Percentiles rank a stretch among this genome's conserved stretches.
Conservation (phyloP, 2,113 vertebrate species). For the Phrynosoma blainvillii region DNA sequence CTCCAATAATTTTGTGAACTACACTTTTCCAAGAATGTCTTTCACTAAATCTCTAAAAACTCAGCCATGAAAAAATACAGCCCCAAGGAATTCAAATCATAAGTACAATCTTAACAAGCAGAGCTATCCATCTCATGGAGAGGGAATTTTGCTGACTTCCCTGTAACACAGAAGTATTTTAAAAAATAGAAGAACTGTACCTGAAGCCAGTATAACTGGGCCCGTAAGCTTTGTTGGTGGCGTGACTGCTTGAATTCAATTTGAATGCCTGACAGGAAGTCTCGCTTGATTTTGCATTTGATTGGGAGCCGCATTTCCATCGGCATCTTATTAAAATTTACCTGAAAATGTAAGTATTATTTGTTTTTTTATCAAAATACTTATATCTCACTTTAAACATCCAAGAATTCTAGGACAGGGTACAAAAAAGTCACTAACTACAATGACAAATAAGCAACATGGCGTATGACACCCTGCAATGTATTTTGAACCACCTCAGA, state of each 20-base stretch:
- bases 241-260: slow-evolving; percentile 92
- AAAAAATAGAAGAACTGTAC: slow-evolving; percentile 69
- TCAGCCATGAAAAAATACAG: not conserved
- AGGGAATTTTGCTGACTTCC: not conserved
- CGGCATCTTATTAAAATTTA: slow-evolving; percentile 82
- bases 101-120: not conserved
- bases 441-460: too few relatives aligned
- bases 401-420: too few relatives aligned
- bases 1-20: not conserved
- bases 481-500: too few relatives aligned
- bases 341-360: slow-evolving; percentile 70
- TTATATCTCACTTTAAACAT: too few relatives aligned
- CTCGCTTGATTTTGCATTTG: slow-evolving; percentile 85
- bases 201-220: slow-evolving; percentile 94
- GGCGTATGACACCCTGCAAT: too few relatives aligned
- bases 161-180: not conserved
- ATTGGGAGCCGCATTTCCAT: slow-evolving; percentile 91
- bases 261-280: slow-evolving; percentile 92
- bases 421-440: too few relatives aligned
- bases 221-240: slow-evolving; percentile 92
- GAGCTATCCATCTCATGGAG: not conserved
- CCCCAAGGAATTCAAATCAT: too few relatives aligned
- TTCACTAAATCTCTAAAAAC: not conserved
- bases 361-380: too few relatives aligned
- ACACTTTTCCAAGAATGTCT: not conserved